Percentiles rank a stretch among this genome's conserved stretches.
phyloP scores from a whole-genome alignment of 37 sponge, comb jelly and placozoan species.

The Theonella swinhoei region DNA sequence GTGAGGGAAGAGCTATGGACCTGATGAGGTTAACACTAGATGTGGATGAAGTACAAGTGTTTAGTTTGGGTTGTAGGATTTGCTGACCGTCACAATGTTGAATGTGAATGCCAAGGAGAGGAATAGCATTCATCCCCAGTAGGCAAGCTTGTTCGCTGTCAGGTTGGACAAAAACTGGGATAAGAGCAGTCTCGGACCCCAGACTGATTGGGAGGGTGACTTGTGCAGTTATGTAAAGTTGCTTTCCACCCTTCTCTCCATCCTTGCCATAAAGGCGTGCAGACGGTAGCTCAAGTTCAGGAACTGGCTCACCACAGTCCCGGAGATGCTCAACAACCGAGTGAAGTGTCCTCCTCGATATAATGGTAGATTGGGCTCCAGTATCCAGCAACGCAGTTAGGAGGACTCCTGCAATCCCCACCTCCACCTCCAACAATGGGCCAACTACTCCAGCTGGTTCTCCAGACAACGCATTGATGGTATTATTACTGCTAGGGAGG shows the following conservation, averaged over 20 bases:
- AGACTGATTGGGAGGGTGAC: constrained; percentile 1
- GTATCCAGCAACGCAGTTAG: constrained; percentile 11
- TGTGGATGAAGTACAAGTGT: neutral
- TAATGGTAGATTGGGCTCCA: constrained; percentile 39
- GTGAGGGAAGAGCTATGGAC: neutral
- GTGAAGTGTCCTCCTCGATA: neutral
- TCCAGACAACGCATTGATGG: neutral
- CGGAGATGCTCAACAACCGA: constrained; percentile 1
- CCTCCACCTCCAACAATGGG: neutral
- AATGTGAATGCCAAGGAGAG: constrained; percentile 27
- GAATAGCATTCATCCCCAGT: constrained; percentile 31
- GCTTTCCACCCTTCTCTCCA: constrained; percentile 21
- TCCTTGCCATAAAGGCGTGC: constrained; percentile 29
- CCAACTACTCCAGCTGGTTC: constrained; percentile 7
- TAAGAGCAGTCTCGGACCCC: neutral
- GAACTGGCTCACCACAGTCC: neutral
- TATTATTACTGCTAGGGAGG: neutral
- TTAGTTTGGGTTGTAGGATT: neutral
- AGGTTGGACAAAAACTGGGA: constrained; percentile 39
- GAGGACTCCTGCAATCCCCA: constrained; percentile 14
- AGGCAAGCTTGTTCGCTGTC: constrained; percentile 30
- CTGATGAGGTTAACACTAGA: neutral
- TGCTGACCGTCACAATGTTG: neutral
- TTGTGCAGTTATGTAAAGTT: constrained; percentile 27
- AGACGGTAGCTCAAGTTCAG: constrained; percentile 6